Base-by-base conservation (phyloP, 35 echinoderm and acorn worm genomes). In the Apostichopus japonicus region DNA sequence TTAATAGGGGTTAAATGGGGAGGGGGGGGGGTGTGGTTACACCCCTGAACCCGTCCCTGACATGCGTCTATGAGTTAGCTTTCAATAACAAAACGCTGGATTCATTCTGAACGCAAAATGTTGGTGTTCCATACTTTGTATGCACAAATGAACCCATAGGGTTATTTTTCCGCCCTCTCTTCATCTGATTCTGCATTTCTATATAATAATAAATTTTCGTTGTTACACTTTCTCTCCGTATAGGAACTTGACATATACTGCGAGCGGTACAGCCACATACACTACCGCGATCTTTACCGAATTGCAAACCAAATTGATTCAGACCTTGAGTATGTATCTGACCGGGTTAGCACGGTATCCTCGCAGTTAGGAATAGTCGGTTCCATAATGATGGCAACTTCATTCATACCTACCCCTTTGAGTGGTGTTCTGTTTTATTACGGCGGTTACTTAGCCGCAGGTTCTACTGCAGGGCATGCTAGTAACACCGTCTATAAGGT, bases 381-480 rank as follows among this genome's bases (percentile, higher is more conserved):
- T 55, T 21, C 54, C 23, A 10, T 54, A 10, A 84, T 84, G 81
- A 58, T 84, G 53, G 19, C 24, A 17, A 7, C 81, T 7, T 55
- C 54, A 13, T 24, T 84, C 10, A 57, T 84, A n/a, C 81, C 81
- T 55, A 14, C 53, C 9, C 81, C 81, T 19, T 21, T 84, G 19
- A 84, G 81, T 54, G 7, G n/a, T n/a, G 6, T 16, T 57, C 81
- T 84, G 10, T 84, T 84, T n/a, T 84, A 0, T 16, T 84, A 84
- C 57, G 81, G 81, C 8, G 57, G 81, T 16, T 84, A 84, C 51
- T 16, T 84, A n/a, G 53, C 81, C 54, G 17, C 81, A 19, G 54
- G 54, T 59, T 84, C 81, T 8, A 58, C 56, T 59, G 54, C 23
- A 0, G 81, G 53, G 4, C 81, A 84, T 16, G 54, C 53, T n/a